Conservation (phyloP, 2,797 vertebrate genomes). For the Erethizon dorsatum region DNA sequence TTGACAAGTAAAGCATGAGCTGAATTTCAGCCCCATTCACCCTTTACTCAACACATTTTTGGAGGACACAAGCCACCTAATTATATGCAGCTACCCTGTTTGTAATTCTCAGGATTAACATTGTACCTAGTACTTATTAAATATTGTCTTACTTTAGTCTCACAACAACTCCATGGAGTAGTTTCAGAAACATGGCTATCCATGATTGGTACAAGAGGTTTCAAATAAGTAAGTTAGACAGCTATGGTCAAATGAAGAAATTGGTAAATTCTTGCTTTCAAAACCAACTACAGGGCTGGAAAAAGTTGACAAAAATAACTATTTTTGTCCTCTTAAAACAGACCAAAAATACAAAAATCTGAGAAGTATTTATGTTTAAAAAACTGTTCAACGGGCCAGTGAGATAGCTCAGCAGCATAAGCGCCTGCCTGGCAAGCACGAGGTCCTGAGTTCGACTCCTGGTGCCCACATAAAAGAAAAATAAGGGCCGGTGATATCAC, state of each 20-base stretch:
- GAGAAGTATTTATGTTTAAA: conserved; percentile 30
- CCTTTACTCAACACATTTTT: neutral
- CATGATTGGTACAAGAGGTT: neutral
- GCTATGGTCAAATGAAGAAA: conserved; percentile 13
- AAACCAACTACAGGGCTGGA: neutral
- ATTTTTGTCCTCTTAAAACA: neutral
- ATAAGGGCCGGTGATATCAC: no score
- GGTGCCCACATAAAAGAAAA: no score
- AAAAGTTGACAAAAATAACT: conserved; percentile 20
- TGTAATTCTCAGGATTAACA: neutral
- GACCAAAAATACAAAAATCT: neutral
- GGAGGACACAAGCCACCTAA: neutral
- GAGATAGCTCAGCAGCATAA: no score
- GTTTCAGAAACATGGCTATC: neutral
- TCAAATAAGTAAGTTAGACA: conserved; percentile 36
- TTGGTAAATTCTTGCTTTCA: neutral
- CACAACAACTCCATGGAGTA: neutral
- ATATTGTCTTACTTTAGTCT: neutral
- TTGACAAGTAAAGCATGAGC: neutral
- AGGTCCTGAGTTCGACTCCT: no score
- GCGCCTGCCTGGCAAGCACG: no score
- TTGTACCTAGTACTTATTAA: neutral
- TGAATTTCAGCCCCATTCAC: neutral
- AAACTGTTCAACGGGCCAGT: no score
- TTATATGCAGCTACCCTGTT: neutral